These are phyloP conservation scores for Amaurobius ferox DNA, from an alignment of 2,888 invertebrate species.

Conservation along the genomic window DNA sequence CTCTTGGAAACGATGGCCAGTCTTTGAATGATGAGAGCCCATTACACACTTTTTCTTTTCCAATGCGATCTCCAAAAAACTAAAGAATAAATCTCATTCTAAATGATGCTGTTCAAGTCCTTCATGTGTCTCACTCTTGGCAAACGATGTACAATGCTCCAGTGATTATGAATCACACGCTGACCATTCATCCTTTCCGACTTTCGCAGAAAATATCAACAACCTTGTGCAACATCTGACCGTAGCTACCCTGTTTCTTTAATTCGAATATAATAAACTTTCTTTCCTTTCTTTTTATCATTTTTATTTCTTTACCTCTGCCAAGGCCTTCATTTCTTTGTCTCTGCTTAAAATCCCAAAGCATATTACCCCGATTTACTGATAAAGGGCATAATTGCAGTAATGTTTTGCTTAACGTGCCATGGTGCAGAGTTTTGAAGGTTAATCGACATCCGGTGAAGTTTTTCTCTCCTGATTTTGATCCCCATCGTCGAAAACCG, in stretches of 20 bases:
- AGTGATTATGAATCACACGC: conserved; percentile 20
- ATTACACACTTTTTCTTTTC: too few species aligned
- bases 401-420: conserved; percentile 36
- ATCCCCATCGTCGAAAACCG: not conserved
- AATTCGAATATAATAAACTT: conserved; percentile 8
- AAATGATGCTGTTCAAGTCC: too few species aligned
- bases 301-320: not conserved
- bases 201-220: not conserved
- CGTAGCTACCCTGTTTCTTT: not conserved
- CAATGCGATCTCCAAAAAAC: too few species aligned
- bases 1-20: too few species aligned
- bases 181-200: not conserved
- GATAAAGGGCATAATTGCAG: conserved; percentile 29
- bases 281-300: not conserved
- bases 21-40: too few species aligned
- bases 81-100: too few species aligned
- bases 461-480: not conserved
- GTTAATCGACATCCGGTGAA: conserved; percentile 51
- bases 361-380: conserved; percentile 46
- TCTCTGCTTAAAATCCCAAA: conserved; percentile 29
- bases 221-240: not conserved
- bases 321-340: conserved; percentile 26
- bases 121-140: not conserved
- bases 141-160: not conserved
- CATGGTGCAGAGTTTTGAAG: conserved; percentile 35